Base-by-base conservation (phyloP, 2,797 vertebrate genomes). In the Paramormyrops hopkinsi region DNA sequence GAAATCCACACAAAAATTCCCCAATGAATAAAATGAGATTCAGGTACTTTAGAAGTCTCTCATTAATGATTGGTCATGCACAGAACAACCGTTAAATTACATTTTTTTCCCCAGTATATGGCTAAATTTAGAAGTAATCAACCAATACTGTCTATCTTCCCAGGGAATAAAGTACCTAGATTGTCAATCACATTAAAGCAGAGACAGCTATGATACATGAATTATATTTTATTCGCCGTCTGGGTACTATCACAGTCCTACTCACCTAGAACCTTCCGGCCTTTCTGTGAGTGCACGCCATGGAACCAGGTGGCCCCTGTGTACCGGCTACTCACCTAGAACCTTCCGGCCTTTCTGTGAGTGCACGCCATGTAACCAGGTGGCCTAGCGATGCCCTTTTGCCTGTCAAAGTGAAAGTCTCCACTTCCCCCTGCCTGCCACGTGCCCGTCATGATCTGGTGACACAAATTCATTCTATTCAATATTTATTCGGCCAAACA, bases 1-100 rank as follows among this genome's bases (percentile, higher is more conserved):
- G 87, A 54, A 48, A 51, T 14, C 22, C 87, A 29, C 44, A 29
- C 8, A 12, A 48, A 41, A 29, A 88, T 25, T 46, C 59, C 62
- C 87, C 85, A 65, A 44, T 2, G 56, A 88, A 88, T 69, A 41
- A 69, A 65, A 48, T 29, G n/a, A 69, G 41, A 88, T 88, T 88
- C 51, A 14, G 19, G 17, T 46, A 46, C 41, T 48, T 87, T 65
- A 46, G 2, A 87, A 65, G 86, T 37, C 44, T 25, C n/a, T 88
- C 37, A 88, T 88, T 65, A 69, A 88, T 37, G 56, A 87, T 87
- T 62, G 86, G 54, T 87, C 86, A 88, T 56, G 56, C 56, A 25
- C 87, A 87, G 14, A 56, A 87, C 44, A 46, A 76, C 87, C 44
- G 14, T 76, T 29, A 50, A 88, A 88, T 48, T 46, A 65, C 37